phyloP scores from a whole-genome alignment of 2,113 vertebrate species.

The Charina bottae region DNA sequence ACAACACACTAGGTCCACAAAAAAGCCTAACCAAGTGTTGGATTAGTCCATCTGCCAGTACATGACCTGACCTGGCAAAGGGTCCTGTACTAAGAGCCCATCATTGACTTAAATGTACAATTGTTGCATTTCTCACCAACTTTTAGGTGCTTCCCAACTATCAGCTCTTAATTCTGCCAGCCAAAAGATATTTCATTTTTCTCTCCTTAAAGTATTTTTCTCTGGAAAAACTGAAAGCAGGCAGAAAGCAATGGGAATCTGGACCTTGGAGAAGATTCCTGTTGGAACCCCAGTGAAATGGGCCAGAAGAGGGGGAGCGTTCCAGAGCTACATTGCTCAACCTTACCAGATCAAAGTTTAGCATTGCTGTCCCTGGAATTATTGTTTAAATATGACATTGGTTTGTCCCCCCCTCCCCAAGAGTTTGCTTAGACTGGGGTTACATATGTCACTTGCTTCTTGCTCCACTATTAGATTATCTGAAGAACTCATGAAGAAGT shows the following conservation, averaged over 20 bases:
- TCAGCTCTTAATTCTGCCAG: background rate
- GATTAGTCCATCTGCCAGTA: background rate
- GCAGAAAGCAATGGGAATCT: background rate
- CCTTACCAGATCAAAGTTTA: rapidly evolving
- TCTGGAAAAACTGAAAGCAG: background rate
- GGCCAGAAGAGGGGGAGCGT: background rate
- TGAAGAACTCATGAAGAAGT: background rate
- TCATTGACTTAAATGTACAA: background rate
- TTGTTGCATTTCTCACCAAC: background rate
- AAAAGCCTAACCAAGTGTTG: background rate
- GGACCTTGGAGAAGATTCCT: background rate
- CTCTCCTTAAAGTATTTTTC: background rate
- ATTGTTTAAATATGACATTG: rapidly evolving
- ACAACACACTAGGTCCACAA: background rate
- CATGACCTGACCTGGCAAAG: background rate
- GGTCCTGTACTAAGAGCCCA: background rate
- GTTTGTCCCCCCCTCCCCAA: rapidly evolving
- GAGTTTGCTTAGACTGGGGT: background rate
- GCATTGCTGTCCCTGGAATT: rapidly evolving
- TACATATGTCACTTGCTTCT: background rate
- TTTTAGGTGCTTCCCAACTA: background rate
- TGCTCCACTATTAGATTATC: constrained; percentile 22
- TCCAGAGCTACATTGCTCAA: background rate
- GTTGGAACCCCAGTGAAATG: background rate
- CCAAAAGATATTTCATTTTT: background rate